phyloP scores from a whole-genome alignment of 2,113 vertebrate genomes.

The Spheniscus mendiculus region DNA sequence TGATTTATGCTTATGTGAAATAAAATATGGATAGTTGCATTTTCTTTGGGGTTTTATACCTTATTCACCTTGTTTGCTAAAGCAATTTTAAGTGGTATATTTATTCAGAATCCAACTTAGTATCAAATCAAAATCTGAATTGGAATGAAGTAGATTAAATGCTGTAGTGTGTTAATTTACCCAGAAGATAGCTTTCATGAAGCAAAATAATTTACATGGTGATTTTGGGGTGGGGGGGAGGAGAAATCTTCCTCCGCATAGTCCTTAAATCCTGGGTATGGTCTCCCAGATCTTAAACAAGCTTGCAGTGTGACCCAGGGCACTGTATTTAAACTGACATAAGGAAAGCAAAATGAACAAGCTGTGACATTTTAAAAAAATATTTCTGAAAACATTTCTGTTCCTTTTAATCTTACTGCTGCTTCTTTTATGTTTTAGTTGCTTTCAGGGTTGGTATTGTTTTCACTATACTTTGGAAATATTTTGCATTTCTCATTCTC shows the following conservation, averaged over 20 bases:
- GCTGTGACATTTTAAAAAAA: background rate
- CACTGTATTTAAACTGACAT: background rate
- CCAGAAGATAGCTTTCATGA: background rate
- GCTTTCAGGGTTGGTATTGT: background rate
- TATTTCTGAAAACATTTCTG: background rate
- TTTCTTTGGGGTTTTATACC: background rate
- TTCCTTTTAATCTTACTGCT: background rate
- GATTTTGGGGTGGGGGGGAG: background rate
- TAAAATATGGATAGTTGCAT: background rate
- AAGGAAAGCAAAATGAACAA: background rate
- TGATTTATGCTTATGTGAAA: background rate
- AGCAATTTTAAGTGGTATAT: background rate
- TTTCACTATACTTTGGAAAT: background rate
- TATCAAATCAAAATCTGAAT: background rate
- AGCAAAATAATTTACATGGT: background rate
- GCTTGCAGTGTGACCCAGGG: background rate
- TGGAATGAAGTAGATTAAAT: background rate
- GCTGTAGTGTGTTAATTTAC: background rate
- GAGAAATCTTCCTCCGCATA: background rate
- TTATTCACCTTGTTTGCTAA: background rate
- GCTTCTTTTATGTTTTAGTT: background rate
- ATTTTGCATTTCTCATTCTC: background rate
- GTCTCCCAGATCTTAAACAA: background rate
- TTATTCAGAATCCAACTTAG: background rate
- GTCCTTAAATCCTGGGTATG: background rate